Conservation (phyloP, 2,797 vertebrate species). For the Petrocephalus sullivani region DNA sequence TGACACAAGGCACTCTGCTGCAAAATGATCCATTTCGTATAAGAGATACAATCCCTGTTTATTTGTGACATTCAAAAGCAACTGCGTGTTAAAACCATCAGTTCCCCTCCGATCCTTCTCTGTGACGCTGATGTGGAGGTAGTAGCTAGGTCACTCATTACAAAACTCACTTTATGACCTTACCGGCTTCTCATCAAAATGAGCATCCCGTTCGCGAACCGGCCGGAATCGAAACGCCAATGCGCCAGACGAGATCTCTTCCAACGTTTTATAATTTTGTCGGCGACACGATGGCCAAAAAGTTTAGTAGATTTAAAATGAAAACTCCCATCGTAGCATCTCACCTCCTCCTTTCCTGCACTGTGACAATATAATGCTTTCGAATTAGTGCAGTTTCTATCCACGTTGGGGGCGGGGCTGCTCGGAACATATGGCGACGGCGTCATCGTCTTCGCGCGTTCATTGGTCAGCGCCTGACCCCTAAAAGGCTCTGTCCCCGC, state of each 20-base stretch:
- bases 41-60: slow-evolving; percentile 44
- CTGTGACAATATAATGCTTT: slow-evolving; percentile 61
- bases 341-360: slow-evolving; percentile 57
- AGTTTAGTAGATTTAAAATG: slow-evolving; percentile 51
- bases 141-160: slow-evolving; percentile 57
- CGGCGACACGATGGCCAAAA: slow-evolving; percentile 48
- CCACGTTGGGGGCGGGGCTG: slow-evolving; percentile 58
- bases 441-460: slow-evolving; percentile 48
- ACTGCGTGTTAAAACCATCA: slow-evolving; percentile 49
- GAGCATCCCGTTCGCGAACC: slow-evolving; percentile 64
- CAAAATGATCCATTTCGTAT: slow-evolving; percentile 93
- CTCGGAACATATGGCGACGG: slow-evolving; percentile 60
- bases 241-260: slow-evolving; percentile 28
- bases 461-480: slow-evolving; percentile 28
- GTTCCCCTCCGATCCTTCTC: slow-evolving; percentile 65
- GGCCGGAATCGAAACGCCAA: slow-evolving; percentile 46
- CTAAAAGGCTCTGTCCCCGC: slow-evolving; percentile 18
- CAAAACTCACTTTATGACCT: slow-evolving; percentile 63
- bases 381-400: slow-evolving; percentile 51
- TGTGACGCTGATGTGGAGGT: slow-evolving; percentile 57
- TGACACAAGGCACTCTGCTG: slow-evolving; percentile 98
- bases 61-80: slow-evolving; percentile 59
- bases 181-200: slow-evolving; percentile 66
- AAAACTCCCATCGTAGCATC: slow-evolving; percentile 67
- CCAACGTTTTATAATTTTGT: slow-evolving; percentile 48